phyloP scores from a whole-genome alignment of 2,888 invertebrate genomes.

The Epistrophe grossulariae region DNA sequence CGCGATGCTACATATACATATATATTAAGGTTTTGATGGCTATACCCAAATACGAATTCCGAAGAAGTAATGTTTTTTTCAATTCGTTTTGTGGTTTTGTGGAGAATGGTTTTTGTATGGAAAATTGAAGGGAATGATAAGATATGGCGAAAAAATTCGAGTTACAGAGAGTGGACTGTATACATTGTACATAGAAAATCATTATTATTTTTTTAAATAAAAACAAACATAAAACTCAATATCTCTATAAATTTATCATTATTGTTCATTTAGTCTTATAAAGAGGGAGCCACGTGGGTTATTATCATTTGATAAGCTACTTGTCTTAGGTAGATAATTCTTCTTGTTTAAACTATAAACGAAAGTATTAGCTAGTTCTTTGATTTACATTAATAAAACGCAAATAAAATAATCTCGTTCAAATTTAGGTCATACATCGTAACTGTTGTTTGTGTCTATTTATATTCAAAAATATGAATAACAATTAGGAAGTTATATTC shows the following conservation, averaged over 20 bases:
- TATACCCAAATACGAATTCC: too few relatives aligned
- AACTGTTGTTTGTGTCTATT: too few relatives aligned
- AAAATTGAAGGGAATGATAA: too few relatives aligned
- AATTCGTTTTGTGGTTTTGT: too few relatives aligned
- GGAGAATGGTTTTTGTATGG: too few relatives aligned
- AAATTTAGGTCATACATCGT: background rate
- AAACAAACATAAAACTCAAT: background rate
- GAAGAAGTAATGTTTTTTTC: too few relatives aligned
- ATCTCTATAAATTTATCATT: background rate
- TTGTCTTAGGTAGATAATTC: background rate
- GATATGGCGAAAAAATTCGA: too few relatives aligned
- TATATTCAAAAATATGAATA: background rate
- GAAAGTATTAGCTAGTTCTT: background rate
- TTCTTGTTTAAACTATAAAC: background rate
- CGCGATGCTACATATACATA: too few relatives aligned
- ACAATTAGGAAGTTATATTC: background rate
- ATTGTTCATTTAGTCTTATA: background rate
- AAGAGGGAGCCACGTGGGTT: background rate
- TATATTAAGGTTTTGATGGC: too few relatives aligned
- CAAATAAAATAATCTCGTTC: background rate
- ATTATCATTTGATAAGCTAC: constrained; percentile 3
- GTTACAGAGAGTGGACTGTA: too few relatives aligned
- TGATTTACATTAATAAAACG: background rate
- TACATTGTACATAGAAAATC: background rate
- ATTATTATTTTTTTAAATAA: too few relatives aligned